A percentile compares a stretch with the other conserved stretches of the same genome.
Evolutionary conservation across 2,113 vertebrate species (phyloP).

Genomic region (Anthoscopus minutus): DNA sequence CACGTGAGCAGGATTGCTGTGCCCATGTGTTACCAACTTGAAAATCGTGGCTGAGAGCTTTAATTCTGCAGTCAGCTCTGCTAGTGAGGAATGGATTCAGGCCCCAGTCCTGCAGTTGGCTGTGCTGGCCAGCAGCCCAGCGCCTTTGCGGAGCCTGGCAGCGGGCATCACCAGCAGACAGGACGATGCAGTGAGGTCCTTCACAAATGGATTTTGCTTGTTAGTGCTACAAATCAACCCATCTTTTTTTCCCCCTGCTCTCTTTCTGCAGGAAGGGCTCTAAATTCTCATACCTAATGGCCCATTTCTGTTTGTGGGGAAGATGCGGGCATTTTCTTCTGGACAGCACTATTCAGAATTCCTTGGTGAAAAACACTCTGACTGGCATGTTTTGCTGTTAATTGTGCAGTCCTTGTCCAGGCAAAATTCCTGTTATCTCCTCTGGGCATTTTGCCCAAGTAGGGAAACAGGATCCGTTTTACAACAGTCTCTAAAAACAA

Average conservation of each 20-base stretch:
- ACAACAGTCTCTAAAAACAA: not conserved
- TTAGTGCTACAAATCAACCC: not conserved
- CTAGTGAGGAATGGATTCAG: not conserved
- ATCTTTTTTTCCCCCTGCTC: not conserved
- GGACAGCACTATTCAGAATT: not conserved
- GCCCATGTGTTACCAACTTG: slow-evolving; percentile 38
- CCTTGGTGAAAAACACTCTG: not conserved
- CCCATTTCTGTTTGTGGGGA: not conserved
- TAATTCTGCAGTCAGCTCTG: slow-evolving; percentile 40
- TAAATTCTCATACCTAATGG: not conserved
- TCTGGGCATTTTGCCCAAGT: not conserved
- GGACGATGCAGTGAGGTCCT: not conserved
- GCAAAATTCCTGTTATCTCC: not conserved
- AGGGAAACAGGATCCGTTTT: not conserved
- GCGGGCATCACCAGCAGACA: not conserved
- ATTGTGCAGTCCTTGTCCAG: not conserved
- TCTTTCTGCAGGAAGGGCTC: not conserved
- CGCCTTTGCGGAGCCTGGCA: not conserved
- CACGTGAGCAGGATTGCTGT: slow-evolving; percentile 16
- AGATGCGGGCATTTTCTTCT: not conserved
- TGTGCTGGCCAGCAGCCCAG: not conserved
- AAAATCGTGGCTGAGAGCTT: slow-evolving; percentile 51
- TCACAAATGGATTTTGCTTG: not conserved
- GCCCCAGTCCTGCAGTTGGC: not conserved
- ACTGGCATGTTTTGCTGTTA: not conserved